Conservation (phyloP, 2,797 vertebrate genomes). For the Oreochromis mossambicus region DNA sequence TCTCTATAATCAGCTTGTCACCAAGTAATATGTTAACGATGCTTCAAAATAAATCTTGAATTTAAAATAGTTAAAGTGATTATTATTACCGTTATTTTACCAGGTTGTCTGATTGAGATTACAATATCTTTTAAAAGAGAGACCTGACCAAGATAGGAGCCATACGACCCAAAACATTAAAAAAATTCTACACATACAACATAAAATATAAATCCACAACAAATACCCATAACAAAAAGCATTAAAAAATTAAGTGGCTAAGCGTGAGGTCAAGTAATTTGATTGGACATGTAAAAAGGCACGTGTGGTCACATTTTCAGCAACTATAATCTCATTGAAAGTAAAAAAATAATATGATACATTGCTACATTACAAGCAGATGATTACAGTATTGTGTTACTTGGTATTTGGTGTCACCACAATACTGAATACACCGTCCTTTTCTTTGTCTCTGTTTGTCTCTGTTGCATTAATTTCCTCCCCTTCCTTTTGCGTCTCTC, state of each 20-base stretch:
- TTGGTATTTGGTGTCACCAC: not conserved
- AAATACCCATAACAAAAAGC: not conserved
- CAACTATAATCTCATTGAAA: not conserved
- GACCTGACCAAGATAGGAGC: not conserved
- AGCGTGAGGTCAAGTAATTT: not conserved
- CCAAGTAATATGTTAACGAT: not conserved
- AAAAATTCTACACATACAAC: not conserved
- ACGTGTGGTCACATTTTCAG: not conserved
- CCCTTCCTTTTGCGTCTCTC: not conserved
- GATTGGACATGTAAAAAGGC: not conserved
- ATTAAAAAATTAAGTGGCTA: not conserved
- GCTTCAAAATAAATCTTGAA: not conserved
- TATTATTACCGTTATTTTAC: not conserved
- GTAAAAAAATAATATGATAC: not conserved
- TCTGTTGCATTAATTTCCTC: not conserved
- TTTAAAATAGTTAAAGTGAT: not conserved
- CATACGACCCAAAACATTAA: not conserved
- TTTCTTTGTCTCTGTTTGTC: not conserved
- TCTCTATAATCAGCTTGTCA: not conserved
- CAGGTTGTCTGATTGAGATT: not conserved
- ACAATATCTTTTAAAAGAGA: not conserved
- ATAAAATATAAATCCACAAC: not conserved
- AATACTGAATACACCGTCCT: not conserved
- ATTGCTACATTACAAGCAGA: not conserved
- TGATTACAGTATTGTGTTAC: not conserved